phyloP scores from a whole-genome alignment of 2,113 vertebrate genomes.

The Crotalus viridis region DNA sequence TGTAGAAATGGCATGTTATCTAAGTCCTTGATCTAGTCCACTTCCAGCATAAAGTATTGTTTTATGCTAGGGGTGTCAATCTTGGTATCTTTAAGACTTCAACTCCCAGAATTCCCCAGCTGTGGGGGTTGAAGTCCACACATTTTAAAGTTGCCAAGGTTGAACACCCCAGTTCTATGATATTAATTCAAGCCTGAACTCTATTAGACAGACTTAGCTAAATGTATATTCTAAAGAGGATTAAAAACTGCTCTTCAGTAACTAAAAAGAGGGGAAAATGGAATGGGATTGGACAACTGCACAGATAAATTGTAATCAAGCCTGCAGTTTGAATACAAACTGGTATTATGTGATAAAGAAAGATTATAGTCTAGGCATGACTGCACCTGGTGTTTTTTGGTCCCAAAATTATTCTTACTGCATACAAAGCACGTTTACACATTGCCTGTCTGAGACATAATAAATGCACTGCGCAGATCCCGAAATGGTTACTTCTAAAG shows the following conservation, averaged over 20 bases:
- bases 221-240: background rate
- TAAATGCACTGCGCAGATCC: conserved; percentile 3
- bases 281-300: background rate
- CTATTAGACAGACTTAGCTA: background rate
- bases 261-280: background rate
- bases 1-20: background rate
- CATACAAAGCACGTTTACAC: background rate
- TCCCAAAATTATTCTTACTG: conserved; percentile 8
- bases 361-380: background rate
- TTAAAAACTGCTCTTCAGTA: background rate
- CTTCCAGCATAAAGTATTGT: background rate
- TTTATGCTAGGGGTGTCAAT: background rate
- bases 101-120: background rate
- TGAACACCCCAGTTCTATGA: background rate
- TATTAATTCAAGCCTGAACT: background rate
- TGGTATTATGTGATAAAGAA: background rate
- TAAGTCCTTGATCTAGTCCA: background rate
- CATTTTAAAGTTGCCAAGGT: background rate
- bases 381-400: conserved; percentile 22
- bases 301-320: background rate
- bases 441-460: conserved; percentile 23
- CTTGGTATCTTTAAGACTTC: background rate
- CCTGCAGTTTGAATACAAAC: conserved; percentile 7
- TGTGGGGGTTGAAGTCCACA: background rate
- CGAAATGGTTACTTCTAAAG: conserved; percentile 17